A percentile compares a stretch with the other conserved stretches of the same genome.
phyloP scores from a whole-genome alignment of 2,888 invertebrate genomes.

The Lasiommata megera region DNA sequence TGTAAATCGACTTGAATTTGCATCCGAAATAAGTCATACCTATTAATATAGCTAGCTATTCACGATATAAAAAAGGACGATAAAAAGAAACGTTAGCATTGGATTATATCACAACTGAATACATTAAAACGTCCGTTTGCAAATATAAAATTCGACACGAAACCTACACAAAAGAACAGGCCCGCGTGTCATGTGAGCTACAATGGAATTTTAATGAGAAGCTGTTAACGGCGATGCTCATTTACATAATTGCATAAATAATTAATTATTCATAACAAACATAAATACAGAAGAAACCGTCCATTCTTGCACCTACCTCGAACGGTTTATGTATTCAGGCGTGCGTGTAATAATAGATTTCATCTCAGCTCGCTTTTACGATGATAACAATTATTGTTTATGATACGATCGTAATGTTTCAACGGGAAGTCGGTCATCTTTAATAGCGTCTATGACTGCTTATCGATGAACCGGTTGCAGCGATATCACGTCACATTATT shows the following conservation, averaged over 20 bases:
- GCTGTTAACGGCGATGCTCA: conserved; percentile 63
- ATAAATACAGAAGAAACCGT: conserved; percentile 52
- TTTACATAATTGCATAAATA: conserved; percentile 72
- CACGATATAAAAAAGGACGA: conserved; percentile 12
- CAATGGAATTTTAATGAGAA: conserved; percentile 76
- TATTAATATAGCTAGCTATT: conserved; percentile 10
- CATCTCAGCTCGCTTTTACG: not conserved
- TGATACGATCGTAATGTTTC: conserved; percentile 6
- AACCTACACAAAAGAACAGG: conserved; percentile 55
- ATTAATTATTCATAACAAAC: conserved; percentile 65
- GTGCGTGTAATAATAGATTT: conserved; percentile 9
- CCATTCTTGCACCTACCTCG: conserved; percentile 26
- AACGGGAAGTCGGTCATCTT: conserved; percentile 13
- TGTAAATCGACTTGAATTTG: conserved; percentile 17
- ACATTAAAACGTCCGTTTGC: conserved; percentile 37
- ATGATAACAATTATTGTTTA: conserved; percentile 8
- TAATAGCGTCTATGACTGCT: conserved; percentile 7
- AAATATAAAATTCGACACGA: conserved; percentile 51
- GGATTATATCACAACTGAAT: conserved; percentile 36
- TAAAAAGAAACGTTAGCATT: conserved; percentile 27
- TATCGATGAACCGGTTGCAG: not conserved
- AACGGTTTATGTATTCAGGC: conserved; percentile 12
- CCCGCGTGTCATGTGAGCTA: conserved; percentile 54
- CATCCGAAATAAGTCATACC: conserved; percentile 12
- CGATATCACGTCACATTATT: not conserved